phyloP scores from a whole-genome alignment of 2,888 invertebrate genomes.

The Abrostola triplasia region DNA sequence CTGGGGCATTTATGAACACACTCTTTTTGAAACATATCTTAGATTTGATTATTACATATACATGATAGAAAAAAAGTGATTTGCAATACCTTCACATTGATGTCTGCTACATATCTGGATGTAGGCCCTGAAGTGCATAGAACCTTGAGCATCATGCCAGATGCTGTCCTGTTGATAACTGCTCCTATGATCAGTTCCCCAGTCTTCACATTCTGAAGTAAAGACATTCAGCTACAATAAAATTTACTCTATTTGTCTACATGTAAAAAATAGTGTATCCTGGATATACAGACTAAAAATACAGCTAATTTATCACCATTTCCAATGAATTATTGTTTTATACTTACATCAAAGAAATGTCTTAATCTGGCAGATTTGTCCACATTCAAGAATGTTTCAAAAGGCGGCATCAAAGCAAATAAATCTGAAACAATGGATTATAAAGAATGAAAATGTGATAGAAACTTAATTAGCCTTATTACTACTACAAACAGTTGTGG shows the following conservation, averaged over 20 bases:
- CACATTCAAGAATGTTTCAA: conserved; percentile 94
- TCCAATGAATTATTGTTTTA: not conserved
- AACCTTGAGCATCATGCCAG: conserved; percentile 93
- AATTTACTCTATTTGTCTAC: not conserved
- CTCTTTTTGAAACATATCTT: too few species aligned
- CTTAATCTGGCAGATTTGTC: conserved; percentile 93
- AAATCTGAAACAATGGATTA: conserved; percentile 87
- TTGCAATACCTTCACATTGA: conserved; percentile 93
- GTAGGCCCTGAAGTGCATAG: conserved; percentile 94
- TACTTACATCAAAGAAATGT: conserved; percentile 94
- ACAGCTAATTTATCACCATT: too few species aligned
- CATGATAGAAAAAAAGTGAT: conserved; percentile 23
- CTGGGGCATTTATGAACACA: too few species aligned
- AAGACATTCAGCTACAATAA: conserved; percentile 7
- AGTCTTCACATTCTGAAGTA: conserved; percentile 89
- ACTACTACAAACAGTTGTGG: not conserved
- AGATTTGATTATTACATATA: not conserved
- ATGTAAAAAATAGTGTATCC: not conserved
- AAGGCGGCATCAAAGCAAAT: conserved; percentile 95
- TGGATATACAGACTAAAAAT: not conserved
- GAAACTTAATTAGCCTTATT: not conserved
- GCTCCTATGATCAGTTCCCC: conserved; percentile 94
- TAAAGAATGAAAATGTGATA: too few species aligned
- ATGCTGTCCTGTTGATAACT: conserved; percentile 92
- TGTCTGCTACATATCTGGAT: conserved; percentile 94